These are phyloP conservation scores for Ophiodon elongatus DNA, from an alignment of 2,113 vertebrate species.

Conservation along the genomic window DNA sequence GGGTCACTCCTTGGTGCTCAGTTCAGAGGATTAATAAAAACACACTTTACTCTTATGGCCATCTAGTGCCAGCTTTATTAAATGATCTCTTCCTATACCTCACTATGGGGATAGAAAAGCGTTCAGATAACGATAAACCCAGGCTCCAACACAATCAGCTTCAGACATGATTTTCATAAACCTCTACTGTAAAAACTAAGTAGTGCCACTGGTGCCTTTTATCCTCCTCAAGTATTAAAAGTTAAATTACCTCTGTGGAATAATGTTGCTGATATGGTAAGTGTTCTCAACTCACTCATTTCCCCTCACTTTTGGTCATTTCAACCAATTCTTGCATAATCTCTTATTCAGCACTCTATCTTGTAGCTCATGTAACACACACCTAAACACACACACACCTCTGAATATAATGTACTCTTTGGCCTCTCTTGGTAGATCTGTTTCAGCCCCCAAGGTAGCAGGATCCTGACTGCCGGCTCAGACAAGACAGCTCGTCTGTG, in stretches of 20 bases:
- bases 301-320: slow-evolving; percentile 12
- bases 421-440: slow-evolving; percentile 87
- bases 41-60: slow-evolving; percentile 53
- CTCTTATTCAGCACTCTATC: slow-evolving; percentile 44
- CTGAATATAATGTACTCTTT: slow-evolving; percentile 1
- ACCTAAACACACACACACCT: slow-evolving; percentile 2
- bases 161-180: slow-evolving; percentile 47
- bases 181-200: slow-evolving; percentile 15
- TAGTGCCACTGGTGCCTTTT: slow-evolving; percentile 4
- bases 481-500: slow-evolving; percentile 95
- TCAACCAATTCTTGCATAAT: slow-evolving; percentile 24
- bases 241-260: slow-evolving; percentile 35
- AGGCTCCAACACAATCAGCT: slow-evolving; percentile 31
- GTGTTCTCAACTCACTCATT: slow-evolving; percentile 11
- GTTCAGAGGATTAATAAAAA: slow-evolving; percentile 64
- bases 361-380: slow-evolving; percentile 3
- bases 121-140: slow-evolving; percentile 31
- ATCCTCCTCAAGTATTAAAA: slow-evolving; percentile 47
- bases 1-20: slow-evolving; percentile 3
- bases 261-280: slow-evolving; percentile 34
- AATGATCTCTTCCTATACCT: slow-evolving; percentile 45
- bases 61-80: slow-evolving; percentile 47
- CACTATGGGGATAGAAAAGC: slow-evolving; percentile 41
- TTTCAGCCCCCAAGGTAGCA: slow-evolving; percentile 93
- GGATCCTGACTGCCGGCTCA: slow-evolving; percentile 91